Base-by-base conservation (phyloP, 1,140 invertebrate genomes). In the Trachelipus rathkii region DNA sequence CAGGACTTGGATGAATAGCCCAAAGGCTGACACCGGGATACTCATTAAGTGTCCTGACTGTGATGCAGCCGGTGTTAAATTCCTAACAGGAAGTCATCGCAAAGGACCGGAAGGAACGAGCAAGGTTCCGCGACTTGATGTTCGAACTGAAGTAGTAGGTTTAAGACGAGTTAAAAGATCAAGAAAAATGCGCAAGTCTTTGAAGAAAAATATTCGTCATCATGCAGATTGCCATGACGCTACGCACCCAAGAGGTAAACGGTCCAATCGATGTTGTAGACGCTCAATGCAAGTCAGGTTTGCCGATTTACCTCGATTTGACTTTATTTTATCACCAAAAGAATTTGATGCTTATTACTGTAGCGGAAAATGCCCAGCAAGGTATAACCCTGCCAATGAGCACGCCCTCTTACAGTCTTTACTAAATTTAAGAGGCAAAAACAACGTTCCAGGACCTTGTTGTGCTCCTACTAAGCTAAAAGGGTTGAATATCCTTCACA, bases 261-360 rank as follows among this genome's bases (percentile, higher is more conserved):
- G 71, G 43, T 86, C 85, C 75, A 87, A 87, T 79, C 87, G 87
- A 46, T 92, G 91, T 81, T 92, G 91, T 80, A 85, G 90, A 43
- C 89, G 91, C 83, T 84, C 87, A 24, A 88, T 92, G 86, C 86
- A 86, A 44, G 89, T 92, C 2, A 86, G 86, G 24, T 91, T 92
- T 81, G 88, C 88, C 72, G 87, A 91, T n/a, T 84, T 92, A 19
- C 87, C 88, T 73, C 89, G 89, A 8, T 91, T 91, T 84, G 88
- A 89, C 76, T 91, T 89, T 78, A 90, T 93, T 50, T 85, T 92
- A 10, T 88, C 90, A 76, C 91, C 92, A 11, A 89, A 89, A 81
- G 86, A 85, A 23, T 92, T 92, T 82, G 91, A 92, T 82, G 91
- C 91, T 1, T 91, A 90, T 15, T 91, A 88, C 78, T 93, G 92